Conservation (phyloP, 2,888 invertebrate genomes). For the Caenorhabditis drosophilae region DNA sequence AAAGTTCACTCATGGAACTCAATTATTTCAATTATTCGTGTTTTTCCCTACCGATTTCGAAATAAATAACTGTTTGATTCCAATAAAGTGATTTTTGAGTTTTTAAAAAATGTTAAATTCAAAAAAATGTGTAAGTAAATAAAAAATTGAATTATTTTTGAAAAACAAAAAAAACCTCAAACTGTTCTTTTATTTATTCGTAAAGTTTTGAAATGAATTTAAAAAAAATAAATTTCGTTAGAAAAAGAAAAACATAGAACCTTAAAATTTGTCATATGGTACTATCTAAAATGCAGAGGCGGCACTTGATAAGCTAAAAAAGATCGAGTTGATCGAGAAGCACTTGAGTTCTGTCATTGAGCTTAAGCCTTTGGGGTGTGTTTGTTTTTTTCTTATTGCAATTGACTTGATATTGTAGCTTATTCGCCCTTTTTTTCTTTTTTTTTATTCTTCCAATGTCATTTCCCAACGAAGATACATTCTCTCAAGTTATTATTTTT, state of each 20-base stretch:
- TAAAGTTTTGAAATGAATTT: no score
- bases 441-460: not conserved
- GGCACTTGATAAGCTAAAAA: slow-evolving; percentile 38
- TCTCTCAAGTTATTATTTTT: not conserved
- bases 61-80: no score
- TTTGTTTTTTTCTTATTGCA: not conserved
- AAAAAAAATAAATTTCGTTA: not conserved
- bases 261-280: slow-evolving; percentile 20
- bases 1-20: no score
- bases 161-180: no score
- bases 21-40: no score
- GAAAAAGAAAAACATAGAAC: slow-evolving; percentile 4
- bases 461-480: not conserved
- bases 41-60: no score
- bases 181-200: no score
- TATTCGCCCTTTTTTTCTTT: not conserved
- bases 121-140: no score
- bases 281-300: slow-evolving; percentile 16
- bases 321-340: not conserved
- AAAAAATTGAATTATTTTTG: no score
- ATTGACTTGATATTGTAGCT: not conserved
- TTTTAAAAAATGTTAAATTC: no score
- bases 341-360: slow-evolving; percentile 2
- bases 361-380: not conserved
- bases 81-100: no score